Conservation (phyloP, 1,140 invertebrate species). For the Anoplophora glabripennis region DNA sequence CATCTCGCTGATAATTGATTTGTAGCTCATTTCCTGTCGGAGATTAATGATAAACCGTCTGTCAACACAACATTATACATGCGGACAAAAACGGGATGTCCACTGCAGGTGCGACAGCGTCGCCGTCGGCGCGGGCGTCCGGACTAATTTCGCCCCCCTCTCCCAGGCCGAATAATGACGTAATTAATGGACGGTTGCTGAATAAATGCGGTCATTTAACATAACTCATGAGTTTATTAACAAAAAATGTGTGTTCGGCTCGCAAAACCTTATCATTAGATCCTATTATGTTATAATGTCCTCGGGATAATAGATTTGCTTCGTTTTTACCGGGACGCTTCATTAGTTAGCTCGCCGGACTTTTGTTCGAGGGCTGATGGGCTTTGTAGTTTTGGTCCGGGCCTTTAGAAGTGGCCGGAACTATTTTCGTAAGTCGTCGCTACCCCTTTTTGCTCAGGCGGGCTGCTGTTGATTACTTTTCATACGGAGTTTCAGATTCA, state of each 20-base stretch:
- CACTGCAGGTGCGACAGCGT: conserved; percentile 22
- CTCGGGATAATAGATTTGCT: conserved; percentile 9
- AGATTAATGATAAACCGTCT: conserved; percentile 39
- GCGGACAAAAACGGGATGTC: conserved; percentile 37
- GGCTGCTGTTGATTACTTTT: no score
- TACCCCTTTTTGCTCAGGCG: no score
- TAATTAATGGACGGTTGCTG: conserved; percentile 16
- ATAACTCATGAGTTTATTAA: conserved; percentile 15
- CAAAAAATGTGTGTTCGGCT: neutral
- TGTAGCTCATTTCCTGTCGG: conserved; percentile 31
- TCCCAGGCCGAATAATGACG: conserved; percentile 5
- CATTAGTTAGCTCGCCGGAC: neutral
- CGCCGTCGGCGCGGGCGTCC: neutral
- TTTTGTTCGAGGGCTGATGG: neutral
- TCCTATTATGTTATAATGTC: conserved; percentile 2
- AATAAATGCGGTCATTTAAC: conserved; percentile 15
- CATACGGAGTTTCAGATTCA: no score
- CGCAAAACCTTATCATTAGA: conserved; percentile 7
- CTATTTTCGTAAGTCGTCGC: no score
- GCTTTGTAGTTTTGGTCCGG: neutral
- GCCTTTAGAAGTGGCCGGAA: neutral
- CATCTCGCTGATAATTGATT: conserved; percentile 30
- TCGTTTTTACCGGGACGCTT: conserved; percentile 2
- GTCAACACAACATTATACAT: conserved; percentile 40
- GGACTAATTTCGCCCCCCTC: conserved; percentile 4